Evolutionary conservation across 64 coral and sea anemone species (phyloP).

Genomic region (Acropora tenuis): DNA sequence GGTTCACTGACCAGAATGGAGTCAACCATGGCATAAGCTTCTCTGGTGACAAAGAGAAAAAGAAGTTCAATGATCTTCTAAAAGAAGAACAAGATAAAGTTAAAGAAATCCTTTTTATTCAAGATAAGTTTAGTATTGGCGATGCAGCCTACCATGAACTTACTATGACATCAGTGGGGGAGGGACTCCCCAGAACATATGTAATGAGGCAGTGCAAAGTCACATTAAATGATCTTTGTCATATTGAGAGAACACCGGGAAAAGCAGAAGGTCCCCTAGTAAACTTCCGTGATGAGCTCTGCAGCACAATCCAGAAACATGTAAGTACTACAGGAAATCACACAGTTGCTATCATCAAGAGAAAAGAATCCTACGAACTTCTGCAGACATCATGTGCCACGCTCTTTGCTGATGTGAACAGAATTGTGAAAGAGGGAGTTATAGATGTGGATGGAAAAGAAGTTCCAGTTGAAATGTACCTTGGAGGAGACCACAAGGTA

Average conservation of each 20-base stretch:
- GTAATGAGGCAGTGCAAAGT: slow-evolving; percentile 62
- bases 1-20: not conserved
- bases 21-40: not conserved
- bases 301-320: too few species aligned
- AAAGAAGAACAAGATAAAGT: slow-evolving; percentile 57
- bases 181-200: slow-evolving; percentile 42
- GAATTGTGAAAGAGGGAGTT: too few species aligned
- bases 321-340: too few species aligned
- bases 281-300: slow-evolving; percentile 13
- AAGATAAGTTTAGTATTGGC: slow-evolving; percentile 55
- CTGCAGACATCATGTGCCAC: too few species aligned
- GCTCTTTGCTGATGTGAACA: too few species aligned
- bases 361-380: too few species aligned
- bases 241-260: slow-evolving; percentile 54
- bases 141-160: slow-evolving; percentile 75
- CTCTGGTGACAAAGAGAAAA: not conserved
- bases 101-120: slow-evolving; percentile 49
- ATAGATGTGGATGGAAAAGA: too few species aligned
- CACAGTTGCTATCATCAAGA: too few species aligned
- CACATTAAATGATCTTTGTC: slow-evolving; percentile 51
- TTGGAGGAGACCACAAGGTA: too few species aligned
- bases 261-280: slow-evolving; percentile 49
- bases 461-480: too few species aligned
- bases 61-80: slow-evolving; percentile 22
- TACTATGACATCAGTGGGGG: slow-evolving; percentile 20